phyloP scores from a whole-genome alignment of 2,113 vertebrate species.

The Sylvilagus bachmani region DNA sequence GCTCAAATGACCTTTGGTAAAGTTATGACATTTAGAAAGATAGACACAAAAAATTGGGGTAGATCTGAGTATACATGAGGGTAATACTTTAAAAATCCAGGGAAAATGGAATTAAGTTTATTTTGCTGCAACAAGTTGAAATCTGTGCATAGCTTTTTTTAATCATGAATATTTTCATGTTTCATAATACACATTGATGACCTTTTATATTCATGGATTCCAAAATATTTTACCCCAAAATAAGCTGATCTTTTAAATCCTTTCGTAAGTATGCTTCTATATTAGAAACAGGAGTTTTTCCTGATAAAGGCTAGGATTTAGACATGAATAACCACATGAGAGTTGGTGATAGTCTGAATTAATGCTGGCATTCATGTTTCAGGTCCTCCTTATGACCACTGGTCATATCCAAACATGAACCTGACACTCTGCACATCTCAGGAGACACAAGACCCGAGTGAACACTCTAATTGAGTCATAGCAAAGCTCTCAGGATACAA shows the following conservation, averaged over 20 bases:
- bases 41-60: neutral
- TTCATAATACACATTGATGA: no score
- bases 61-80: neutral
- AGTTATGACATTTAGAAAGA: neutral
- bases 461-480: neutral
- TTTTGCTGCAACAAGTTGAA: no score
- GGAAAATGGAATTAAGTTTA: no score
- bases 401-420: neutral
- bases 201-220: no score
- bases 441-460: neutral
- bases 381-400: rapidly evolving
- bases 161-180: no score
- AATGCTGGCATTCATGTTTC: neutral
- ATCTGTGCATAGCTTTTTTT: no score
- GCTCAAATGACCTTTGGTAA: neutral
- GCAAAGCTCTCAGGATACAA: neutral
- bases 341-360: neutral
- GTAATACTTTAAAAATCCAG: no score
- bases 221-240: no score
- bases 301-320: neutral
- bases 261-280: no score
- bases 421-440: neutral
- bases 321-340: neutral
- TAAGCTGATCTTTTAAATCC: no score
- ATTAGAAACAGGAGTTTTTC: neutral